Conservation (phyloP, 2,797 vertebrate genomes). For the Mormyrus hasselquistii region DNA sequence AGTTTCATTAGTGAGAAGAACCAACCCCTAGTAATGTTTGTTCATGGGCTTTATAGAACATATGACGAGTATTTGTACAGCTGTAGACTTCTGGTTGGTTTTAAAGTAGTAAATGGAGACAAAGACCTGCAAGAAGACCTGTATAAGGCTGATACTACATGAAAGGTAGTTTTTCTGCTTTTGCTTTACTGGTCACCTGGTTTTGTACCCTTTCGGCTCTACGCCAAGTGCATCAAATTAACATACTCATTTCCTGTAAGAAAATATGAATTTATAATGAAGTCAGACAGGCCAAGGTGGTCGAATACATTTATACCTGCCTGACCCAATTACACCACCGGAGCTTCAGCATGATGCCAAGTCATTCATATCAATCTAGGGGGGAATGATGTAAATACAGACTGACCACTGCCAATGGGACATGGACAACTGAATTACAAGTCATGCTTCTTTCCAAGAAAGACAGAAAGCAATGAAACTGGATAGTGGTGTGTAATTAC, state of each 20-base stretch:
- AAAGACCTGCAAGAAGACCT: neutral
- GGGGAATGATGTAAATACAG: neutral
- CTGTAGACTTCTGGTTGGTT: neutral
- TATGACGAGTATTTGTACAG: neutral
- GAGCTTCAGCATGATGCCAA: neutral
- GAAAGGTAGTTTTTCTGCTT: neutral
- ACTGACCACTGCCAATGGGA: neutral
- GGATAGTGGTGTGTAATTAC: constrained; percentile 9
- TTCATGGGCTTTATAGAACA: neutral
- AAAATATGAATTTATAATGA: constrained; percentile 3
- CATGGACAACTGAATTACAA: neutral
- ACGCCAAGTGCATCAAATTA: neutral
- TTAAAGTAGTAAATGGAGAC: neutral
- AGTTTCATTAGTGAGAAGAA: neutral
- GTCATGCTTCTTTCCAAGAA: neutral
- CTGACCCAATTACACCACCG: neutral
- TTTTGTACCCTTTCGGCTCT: neutral
- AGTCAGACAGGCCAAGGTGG: neutral
- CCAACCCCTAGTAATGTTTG: neutral
- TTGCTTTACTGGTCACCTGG: neutral
- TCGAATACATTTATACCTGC: neutral
- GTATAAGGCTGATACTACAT: neutral
- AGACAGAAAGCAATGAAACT: neutral
- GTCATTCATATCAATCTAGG: neutral
- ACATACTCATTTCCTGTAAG: neutral